These are phyloP conservation scores for Clanis bilineata DNA, from an alignment of 2,888 invertebrate species.

Conservation along the genomic window DNA sequence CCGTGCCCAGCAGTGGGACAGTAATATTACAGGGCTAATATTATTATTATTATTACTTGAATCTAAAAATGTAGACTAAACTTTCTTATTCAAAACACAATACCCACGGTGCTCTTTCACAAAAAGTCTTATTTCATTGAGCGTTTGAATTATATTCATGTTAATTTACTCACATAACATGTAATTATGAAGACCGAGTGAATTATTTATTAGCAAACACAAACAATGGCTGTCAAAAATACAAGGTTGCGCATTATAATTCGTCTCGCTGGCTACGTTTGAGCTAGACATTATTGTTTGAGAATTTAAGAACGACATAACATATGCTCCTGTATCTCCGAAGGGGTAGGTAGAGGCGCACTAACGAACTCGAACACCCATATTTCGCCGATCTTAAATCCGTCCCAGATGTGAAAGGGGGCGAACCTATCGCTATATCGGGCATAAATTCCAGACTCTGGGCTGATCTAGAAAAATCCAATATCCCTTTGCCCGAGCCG, in stretches of 20 bases:
- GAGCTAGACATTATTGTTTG: background rate
- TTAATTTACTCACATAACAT: slow-evolving; percentile 1
- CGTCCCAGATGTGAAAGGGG: too few species aligned
- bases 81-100: background rate
- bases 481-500: too few species aligned
- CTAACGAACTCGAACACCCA: too few species aligned
- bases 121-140: background rate
- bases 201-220: slow-evolving; percentile 4
- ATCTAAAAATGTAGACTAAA: background rate
- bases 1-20: too few species aligned
- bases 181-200: slow-evolving; percentile 1
- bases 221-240: background rate
- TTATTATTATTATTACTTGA: background rate
- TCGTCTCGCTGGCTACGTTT: background rate
- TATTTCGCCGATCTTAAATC: too few species aligned
- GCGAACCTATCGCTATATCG: too few species aligned
- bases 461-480: too few species aligned
- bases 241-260: slow-evolving; percentile 1
- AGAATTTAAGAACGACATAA: background rate
- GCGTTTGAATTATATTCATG: background rate
- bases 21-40: too few species aligned
- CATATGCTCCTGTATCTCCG: too few species aligned
- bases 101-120: background rate
- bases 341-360: too few species aligned
- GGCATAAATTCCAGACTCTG: too few species aligned